phyloP scores from a whole-genome alignment of 2,797 vertebrate genomes.

The Chrosomus eos region DNA sequence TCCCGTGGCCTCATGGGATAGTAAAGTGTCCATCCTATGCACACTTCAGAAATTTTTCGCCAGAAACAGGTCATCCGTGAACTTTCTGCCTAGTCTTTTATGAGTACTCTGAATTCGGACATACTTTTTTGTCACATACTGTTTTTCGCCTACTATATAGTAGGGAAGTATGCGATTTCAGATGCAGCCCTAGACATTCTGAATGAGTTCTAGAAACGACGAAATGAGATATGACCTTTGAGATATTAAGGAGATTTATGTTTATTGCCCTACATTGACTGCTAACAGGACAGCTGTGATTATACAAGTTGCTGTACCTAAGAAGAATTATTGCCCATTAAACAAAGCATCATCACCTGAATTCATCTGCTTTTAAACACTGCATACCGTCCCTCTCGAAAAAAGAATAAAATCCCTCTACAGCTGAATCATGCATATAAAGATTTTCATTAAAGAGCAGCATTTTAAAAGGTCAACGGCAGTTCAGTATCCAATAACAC shows the following conservation, averaged over 20 bases:
- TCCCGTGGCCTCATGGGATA: too few species aligned
- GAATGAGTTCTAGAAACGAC: slow-evolving; percentile 61
- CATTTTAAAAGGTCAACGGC: slow-evolving; percentile 86
- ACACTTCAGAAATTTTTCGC: too few species aligned
- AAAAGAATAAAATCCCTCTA: slow-evolving; percentile 82
- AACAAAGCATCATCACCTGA: slow-evolving; percentile 73
- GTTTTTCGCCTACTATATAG: too few species aligned
- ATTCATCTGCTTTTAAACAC: slow-evolving; percentile 73
- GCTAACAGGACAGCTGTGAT: slow-evolving; percentile 81
- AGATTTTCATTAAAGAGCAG: slow-evolving; percentile 88
- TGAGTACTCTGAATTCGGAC: too few species aligned
- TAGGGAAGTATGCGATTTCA: too few species aligned
- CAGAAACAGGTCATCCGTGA: too few species aligned
- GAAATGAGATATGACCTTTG: slow-evolving; percentile 71
- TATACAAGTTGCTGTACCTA: slow-evolving; percentile 78
- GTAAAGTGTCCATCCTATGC: too few species aligned
- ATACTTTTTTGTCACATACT: too few species aligned
- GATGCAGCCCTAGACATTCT: background rate
- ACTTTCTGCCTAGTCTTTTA: too few species aligned
- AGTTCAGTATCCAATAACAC: slow-evolving; percentile 70
- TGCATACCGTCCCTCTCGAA: slow-evolving; percentile 86
- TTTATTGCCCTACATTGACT: slow-evolving; percentile 83
- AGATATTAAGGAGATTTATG: slow-evolving; percentile 69
- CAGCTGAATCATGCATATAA: slow-evolving; percentile 88
- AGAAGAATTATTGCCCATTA: slow-evolving; percentile 80